Conservation (phyloP, 2,797 vertebrate species). For the Parotocinclus haroldoi region DNA sequence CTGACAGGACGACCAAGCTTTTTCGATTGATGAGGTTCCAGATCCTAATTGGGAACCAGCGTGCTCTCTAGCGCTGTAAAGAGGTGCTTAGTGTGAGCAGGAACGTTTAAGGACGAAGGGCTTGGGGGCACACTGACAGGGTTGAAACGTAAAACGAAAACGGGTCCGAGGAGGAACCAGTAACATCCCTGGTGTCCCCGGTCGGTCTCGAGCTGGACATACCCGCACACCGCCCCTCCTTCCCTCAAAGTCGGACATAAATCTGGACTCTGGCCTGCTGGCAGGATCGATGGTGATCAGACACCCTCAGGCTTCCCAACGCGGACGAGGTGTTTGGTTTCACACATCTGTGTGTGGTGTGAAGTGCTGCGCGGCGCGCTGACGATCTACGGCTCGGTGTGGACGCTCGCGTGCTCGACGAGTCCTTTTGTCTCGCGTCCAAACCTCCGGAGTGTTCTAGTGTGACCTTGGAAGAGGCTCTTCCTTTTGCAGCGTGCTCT, state of each 20-base stretch:
- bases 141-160: no score
- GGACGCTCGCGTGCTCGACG: slow-evolving; percentile 29
- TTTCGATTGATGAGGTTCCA: no score
- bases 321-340: slow-evolving; percentile 9
- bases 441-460: not conserved
- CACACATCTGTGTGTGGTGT: slow-evolving; percentile 17
- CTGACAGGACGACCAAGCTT: no score
- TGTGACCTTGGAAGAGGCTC: not conserved
- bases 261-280: not conserved
- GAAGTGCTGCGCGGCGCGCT: not conserved
- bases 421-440: slow-evolving; percentile 21
- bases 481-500: not conserved
- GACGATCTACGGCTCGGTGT: not conserved
- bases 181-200: not conserved
- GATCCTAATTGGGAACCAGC: no score
- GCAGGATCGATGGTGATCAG: not conserved
- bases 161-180: no score
- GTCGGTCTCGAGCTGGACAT: slow-evolving; percentile 40
- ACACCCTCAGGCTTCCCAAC: not conserved
- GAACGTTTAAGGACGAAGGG: no score
- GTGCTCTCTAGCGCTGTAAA: no score
- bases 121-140: no score
- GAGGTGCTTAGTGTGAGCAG: no score
- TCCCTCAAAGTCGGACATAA: slow-evolving; percentile 9
- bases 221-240: not conserved